Evolutionary conservation across 2,797 vertebrate genomes (phyloP).

Genomic region (Falco cherrug): DNA sequence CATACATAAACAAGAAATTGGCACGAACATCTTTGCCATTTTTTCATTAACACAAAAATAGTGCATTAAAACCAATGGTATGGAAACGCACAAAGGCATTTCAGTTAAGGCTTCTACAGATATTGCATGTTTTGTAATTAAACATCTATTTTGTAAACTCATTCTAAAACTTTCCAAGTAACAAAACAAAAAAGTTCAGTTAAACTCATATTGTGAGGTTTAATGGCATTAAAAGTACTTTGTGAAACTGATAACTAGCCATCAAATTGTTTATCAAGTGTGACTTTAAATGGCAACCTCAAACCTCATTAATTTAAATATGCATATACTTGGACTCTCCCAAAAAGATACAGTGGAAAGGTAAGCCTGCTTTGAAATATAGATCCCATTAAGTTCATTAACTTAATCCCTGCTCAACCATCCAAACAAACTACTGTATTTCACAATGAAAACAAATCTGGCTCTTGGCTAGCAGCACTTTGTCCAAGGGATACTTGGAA

Average conservation of each 20-base stretch:
- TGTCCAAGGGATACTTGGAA: neutral
- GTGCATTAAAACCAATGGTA: neutral
- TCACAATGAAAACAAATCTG: neutral
- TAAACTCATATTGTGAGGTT: neutral
- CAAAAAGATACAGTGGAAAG: neutral
- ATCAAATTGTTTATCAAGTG: neutral
- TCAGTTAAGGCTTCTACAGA: constrained; percentile 56
- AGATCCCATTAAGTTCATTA: neutral
- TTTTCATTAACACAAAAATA: constrained; percentile 23
- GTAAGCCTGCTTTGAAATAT: neutral
- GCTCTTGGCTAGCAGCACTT: neutral
- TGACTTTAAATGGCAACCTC: constrained; percentile 2
- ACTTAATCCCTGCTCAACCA: neutral
- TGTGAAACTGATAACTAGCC: neutral
- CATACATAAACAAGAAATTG: constrained; percentile 5
- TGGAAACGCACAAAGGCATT: constrained; percentile 9
- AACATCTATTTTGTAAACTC: neutral
- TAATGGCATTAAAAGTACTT: neutral
- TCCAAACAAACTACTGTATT: neutral
- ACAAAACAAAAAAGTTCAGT: neutral
- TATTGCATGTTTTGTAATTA: neutral
- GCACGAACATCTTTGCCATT: neutral
- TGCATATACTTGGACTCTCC: neutral
- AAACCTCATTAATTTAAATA: neutral
- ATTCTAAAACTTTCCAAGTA: neutral